Percentiles rank a stretch among this genome's conserved stretches.
phyloP scores from a whole-genome alignment of 2,888 invertebrate genomes.

The Lasioglossum lativentre region DNA sequence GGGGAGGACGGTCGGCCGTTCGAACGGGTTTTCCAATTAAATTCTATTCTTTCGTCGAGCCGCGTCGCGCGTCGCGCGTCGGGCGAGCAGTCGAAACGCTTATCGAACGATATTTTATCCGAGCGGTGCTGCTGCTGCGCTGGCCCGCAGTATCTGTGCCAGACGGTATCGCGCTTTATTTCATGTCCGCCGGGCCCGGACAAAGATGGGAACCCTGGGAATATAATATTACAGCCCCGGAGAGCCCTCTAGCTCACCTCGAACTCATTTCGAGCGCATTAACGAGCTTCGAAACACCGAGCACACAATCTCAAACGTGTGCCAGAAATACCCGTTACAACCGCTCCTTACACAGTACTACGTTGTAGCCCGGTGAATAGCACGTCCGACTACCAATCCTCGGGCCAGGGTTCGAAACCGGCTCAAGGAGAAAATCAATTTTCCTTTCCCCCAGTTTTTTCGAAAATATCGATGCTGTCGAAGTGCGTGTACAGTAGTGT shows the following conservation, averaged over 20 bases:
- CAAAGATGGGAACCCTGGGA: neutral
- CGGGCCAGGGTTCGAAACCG: neutral
- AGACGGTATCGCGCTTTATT: neutral
- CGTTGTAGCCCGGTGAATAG: neutral
- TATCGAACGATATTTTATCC: conserved; percentile 17
- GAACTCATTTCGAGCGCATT: neutral
- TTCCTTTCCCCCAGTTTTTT: neutral
- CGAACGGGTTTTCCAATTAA: conserved; percentile 22
- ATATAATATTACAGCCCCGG: neutral
- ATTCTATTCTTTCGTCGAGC: conserved; percentile 12
- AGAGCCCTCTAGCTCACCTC: neutral
- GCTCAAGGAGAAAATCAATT: neutral
- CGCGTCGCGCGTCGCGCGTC: neutral
- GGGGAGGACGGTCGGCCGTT: neutral
- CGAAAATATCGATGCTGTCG: neutral
- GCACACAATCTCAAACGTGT: neutral
- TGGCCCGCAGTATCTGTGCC: neutral
- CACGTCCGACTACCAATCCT: neutral
- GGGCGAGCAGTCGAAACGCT: neutral
- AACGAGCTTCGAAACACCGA: neutral
- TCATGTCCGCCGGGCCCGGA: neutral
- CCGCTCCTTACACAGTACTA: neutral
- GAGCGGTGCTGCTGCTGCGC: neutral
- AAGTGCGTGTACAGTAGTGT: too few relatives aligned
- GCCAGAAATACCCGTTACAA: neutral